Percentiles rank a stretch among this genome's conserved stretches.
Conservation (phyloP, 64 coral and sea anemone species). For the Montipora cactus region DNA sequence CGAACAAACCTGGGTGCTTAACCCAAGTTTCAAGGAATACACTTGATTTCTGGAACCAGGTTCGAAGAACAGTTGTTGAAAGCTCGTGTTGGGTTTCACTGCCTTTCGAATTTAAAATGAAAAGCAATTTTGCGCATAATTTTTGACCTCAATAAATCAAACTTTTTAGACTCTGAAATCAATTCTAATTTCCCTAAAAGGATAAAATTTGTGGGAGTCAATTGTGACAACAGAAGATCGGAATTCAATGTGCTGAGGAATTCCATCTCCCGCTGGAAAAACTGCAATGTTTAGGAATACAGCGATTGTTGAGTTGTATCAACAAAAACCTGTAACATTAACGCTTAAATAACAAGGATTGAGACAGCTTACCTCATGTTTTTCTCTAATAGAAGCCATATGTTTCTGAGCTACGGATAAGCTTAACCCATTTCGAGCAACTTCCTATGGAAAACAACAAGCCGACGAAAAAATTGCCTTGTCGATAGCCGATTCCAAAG, state of each 20-base stretch:
- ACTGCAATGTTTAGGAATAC: not conserved
- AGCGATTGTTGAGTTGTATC: constrained; percentile 36
- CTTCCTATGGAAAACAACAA: not conserved
- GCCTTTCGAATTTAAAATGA: not conserved
- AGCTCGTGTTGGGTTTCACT: not conserved
- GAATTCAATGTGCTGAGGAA: constrained; percentile 12
- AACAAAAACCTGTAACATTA: constrained; percentile 29
- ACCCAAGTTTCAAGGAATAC: not conserved
- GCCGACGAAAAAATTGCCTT: not conserved
- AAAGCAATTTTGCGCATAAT: not conserved
- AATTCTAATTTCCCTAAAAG: not conserved
- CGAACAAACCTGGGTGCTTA: not conserved
- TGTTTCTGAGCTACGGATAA: constrained; percentile 9
- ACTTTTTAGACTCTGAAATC: not conserved
- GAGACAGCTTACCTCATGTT: constrained; percentile 29
- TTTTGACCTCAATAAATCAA: not conserved
- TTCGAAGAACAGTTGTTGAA: not conserved
- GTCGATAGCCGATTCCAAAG: not conserved
- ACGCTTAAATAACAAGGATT: constrained; percentile 19
- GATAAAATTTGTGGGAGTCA: not conserved
- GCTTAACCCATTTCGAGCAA: constrained; percentile 26
- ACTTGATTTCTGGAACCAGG: not conserved
- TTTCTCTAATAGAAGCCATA: constrained; percentile 50
- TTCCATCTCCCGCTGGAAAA: constrained; percentile 21
- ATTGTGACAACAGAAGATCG: not conserved